Evolutionary conservation across 1,140 invertebrate species (phyloP).

Genomic region (Chrysomallon squamiferum): DNA sequence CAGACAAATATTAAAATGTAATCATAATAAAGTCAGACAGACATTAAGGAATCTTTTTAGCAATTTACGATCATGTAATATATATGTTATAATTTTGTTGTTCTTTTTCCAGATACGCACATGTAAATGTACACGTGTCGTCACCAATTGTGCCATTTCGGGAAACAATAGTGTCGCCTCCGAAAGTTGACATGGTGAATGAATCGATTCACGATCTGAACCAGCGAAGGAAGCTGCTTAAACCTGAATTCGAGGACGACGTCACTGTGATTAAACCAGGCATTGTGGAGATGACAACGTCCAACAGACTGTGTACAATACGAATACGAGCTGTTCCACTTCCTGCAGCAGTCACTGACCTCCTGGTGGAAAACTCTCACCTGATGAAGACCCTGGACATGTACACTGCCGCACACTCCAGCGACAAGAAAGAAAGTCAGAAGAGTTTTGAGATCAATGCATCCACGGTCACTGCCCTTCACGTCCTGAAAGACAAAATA

Average conservation of each 20-base stretch:
- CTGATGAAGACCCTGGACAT: constrained; percentile 69
- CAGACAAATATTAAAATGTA: too few relatives aligned
- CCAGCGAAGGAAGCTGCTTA: constrained; percentile 39
- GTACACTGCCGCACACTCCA: constrained; percentile 13
- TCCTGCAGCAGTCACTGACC: constrained; percentile 74
- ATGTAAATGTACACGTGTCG: constrained; percentile 88
- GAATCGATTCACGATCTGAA: constrained; percentile 76
- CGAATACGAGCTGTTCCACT: constrained; percentile 82
- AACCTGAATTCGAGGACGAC: constrained; percentile 45
- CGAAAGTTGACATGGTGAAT: constrained; percentile 88
- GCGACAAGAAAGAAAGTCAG: constrained; percentile 14
- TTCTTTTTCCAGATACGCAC: constrained; percentile 80
- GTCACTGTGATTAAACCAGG: constrained; percentile 56
- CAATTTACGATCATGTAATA: too few relatives aligned
- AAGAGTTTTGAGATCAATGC: constrained; percentile 24
- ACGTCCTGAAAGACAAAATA: constrained; percentile 73
- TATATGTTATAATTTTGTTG: too few relatives aligned
- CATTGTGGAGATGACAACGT: constrained; percentile 70
- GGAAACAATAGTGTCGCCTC: constrained; percentile 88
- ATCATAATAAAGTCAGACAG: too few relatives aligned
- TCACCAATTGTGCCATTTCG: constrained; percentile 95
- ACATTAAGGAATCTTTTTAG: too few relatives aligned
- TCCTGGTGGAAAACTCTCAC: constrained; percentile 72
- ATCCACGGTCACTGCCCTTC: constrained; percentile 64
- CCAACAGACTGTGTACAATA: constrained; percentile 77